Evolutionary conservation across 1,140 invertebrate genomes (phyloP), one percentile per base, ranked within the genome.

Genomic region (Frieseomelitta varia): DNA sequence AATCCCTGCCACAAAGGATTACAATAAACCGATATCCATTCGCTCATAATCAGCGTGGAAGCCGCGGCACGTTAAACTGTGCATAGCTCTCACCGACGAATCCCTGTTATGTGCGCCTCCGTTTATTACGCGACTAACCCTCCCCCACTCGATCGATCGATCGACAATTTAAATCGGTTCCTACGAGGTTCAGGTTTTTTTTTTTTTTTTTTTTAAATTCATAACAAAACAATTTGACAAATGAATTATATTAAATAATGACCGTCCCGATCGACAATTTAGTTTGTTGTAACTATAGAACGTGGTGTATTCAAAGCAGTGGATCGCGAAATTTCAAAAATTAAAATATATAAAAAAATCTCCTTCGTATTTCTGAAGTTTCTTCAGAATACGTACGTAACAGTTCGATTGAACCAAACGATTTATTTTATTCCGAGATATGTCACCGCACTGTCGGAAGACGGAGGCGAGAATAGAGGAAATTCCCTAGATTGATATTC

Each of bases 11-110:
- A 81, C 82, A 86, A 87, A 79, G 87, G 85, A 84, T 86, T 80
- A 53, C 81, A 63, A 76, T 78, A 83, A 89, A 85, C 86, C 85
- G 85, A 88, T 88, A 87, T 65, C 83, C 77, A 71, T 73, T 86
- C 79, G 79, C 77, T 87, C 63, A 81, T 89, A 80, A 89, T 89
- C 88, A 82, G 55, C 72, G 75, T 63, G 11, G 65, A 84, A 84
- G 47, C 76, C 67, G 69, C 55, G 71, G 53, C 47, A 75, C 67
- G 72, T 34, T 73, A 58, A 87, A 75, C 81, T 27, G 61, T 56
- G 67, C 71, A 81, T 84, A 88, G 63, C 80, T 82, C 80, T 82
- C 61, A 30, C 56, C 24, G 30, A 73, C 82, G 68, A 84, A 65
- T 79, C 68, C 27, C 55, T 72, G 51, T 73, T 84, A 65, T 73